Percentiles rank a stretch among this genome's conserved stretches.
These are phyloP conservation scores for Mythimna vitellina DNA, from an alignment of 2,888 invertebrate genomes.

Conservation along the genomic window DNA sequence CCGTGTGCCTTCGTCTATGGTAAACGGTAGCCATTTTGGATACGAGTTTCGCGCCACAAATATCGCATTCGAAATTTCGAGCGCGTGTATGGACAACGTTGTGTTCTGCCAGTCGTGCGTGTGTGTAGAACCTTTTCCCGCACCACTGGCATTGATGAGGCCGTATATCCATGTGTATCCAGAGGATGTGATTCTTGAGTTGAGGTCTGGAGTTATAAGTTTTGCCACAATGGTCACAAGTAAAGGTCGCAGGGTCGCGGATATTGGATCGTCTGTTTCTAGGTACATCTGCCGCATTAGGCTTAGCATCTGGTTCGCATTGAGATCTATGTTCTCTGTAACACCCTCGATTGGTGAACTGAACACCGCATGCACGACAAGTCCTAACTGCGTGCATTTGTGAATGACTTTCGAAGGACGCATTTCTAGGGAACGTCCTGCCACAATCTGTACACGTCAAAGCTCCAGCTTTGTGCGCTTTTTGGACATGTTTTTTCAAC, in stretches of 20 bases:
- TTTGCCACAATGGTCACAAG: conserved; percentile 84
- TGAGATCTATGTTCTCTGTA: conserved; percentile 82
- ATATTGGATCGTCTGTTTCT: conserved; percentile 79
- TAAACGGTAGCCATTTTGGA: conserved; percentile 87
- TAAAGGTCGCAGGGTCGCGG: conserved; percentile 82
- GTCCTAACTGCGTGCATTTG: conserved; percentile 85
- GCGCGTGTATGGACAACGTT: conserved; percentile 88
- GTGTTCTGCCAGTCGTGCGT: conserved; percentile 88
- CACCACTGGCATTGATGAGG: conserved; percentile 89
- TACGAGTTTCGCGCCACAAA: conserved; percentile 87
- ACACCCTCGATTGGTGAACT: conserved; percentile 83
- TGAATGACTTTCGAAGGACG: conserved; percentile 79
- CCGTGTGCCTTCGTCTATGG: conserved; percentile 86
- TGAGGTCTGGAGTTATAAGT: conserved; percentile 82
- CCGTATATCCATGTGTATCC: conserved; percentile 87
- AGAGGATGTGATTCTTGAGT: conserved; percentile 85
- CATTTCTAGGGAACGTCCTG: conserved; percentile 75
- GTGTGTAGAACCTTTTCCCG: conserved; percentile 87
- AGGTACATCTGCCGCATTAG: conserved; percentile 73
- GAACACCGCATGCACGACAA: conserved; percentile 79
- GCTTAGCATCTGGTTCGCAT: conserved; percentile 85
- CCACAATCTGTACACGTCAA: conserved; percentile 83
- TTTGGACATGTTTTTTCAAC: conserved; percentile 72
- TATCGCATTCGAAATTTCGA: conserved; percentile 88
- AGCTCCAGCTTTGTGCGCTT: conserved; percentile 74